A percentile compares a stretch with the other conserved stretches of the same genome.
Evolutionary conservation across 1,140 invertebrate genomes (phyloP).

Genomic region (Agraylea sexmaculata): DNA sequence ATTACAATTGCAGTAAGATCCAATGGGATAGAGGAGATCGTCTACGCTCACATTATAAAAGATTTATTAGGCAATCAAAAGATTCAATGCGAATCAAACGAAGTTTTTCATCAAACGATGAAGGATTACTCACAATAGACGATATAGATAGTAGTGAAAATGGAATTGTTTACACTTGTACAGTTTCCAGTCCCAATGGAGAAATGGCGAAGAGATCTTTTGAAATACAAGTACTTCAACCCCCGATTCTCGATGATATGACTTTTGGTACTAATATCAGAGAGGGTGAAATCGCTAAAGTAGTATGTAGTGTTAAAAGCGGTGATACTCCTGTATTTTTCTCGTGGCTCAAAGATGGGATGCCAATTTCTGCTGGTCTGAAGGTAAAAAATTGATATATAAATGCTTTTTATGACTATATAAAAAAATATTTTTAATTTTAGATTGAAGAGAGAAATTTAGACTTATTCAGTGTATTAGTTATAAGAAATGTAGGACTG

Average conservation of each 20-base stretch:
- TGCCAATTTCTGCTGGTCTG: conserved; percentile 51
- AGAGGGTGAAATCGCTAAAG: conserved; percentile 77
- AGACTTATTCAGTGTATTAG: conserved; percentile 58
- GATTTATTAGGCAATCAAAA: conserved; percentile 2
- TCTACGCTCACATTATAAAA: conserved; percentile 24
- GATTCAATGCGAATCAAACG: conserved; percentile 25
- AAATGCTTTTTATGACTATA: neutral
- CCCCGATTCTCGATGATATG: conserved; percentile 51
- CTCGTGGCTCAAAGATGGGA: conserved; percentile 77
- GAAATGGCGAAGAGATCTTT: conserved; percentile 60
- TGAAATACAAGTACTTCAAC: conserved; percentile 60
- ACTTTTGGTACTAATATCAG: conserved; percentile 50
- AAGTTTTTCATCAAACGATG: conserved; percentile 30
- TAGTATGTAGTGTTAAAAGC: conserved; percentile 82
- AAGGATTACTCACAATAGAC: conserved; percentile 53
- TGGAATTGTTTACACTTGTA: conserved; percentile 72
- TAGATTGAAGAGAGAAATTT: conserved; percentile 54
- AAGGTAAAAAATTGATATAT: conserved; percentile 38
- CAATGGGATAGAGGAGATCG: conserved; percentile 35
- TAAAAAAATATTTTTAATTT: conserved; percentile 8
- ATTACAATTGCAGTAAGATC: conserved; percentile 31
- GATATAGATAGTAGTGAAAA: conserved; percentile 53
- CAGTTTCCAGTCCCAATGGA: conserved; percentile 62
- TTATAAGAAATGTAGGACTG: conserved; percentile 63
- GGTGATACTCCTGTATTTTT: conserved; percentile 84